Evolutionary conservation across 2,888 invertebrate genomes (phyloP), one percentile per base, ranked within the genome.

Genomic region (Ischnus inquisitorius): DNA sequence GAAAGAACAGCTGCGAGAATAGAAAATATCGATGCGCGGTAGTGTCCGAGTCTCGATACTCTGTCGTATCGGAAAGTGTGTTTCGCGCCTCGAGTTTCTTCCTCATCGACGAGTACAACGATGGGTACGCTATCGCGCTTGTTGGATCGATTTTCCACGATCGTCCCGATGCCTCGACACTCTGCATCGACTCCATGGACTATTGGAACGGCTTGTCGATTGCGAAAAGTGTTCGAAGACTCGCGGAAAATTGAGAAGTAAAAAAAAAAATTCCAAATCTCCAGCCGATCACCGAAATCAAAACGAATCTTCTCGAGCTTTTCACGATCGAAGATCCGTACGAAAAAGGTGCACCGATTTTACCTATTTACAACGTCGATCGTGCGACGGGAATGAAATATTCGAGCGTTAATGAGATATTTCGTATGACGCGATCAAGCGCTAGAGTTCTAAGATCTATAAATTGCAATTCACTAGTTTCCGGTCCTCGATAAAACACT

Each of bases 41-140:
- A 19, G 54, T 28, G 57, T 46, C 28, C 8, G 22, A 39, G 19
- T 34, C 51, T 28, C 60, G 46, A 62, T 62, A 46, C 57, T 46
- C 34, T 8, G 60, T n/a, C 19, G 22, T 16, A 28, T 25, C 28
- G n/a, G 25, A 3, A n/a, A 71, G 19, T 57, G 39, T 10, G 71
- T 14, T 28, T 57, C 25, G 69, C 57, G 57, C 16, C 16, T 16
- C 34, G 62, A 62, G 34, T n/a, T 39, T 68, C 68, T 76, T 48
- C 25, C 60, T 64, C 78, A 82, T 83, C 75, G 78, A 79, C 75
- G 75, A 82, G 68, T 72, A 68, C 79, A 82, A 79, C 76, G 84
- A 79, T 48, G 43, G 82, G 71, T 84, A 39, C 76, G 60, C 22
- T 25, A 6, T 10, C 14, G 46, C 71, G 60, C 57, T 77, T 41